Base-by-base conservation (phyloP, 2,113 vertebrate species). In the Mola mola region DNA sequence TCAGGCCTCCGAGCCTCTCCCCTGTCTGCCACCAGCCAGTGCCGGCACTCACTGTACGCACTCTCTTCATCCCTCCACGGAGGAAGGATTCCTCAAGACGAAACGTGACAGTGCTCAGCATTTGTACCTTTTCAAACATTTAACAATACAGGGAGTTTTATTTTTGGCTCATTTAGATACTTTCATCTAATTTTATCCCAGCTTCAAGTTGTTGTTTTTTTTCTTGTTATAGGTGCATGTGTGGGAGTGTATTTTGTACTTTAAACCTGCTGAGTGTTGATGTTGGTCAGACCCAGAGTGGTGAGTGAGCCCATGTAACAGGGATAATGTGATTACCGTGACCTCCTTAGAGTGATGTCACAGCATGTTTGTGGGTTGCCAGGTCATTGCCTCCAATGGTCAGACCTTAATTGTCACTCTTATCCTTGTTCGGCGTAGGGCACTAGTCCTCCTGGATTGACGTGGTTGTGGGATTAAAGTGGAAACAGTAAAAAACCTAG, bases 251-350 rank as follows among this genome's bases (percentile, higher is more conserved):
- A n/a, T 41, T 66, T n/a, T 33, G 22, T 59, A 25, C 56, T 65
- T 78, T 51, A 38, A 46, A 46, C 64, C 43, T 51, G 42, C 66
- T 46, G 34, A 56, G 60, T 36, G 61, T 63, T 47, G 50, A 55
- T 66, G 55, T 58, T 12, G 0, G n/a, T 41, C 43, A 47, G 61
- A 52, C 78, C 51, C 47, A 50, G 26, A 46, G 46, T 28, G 3
- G 46, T 37, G 41, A 44, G 48, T 50, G 67, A 72, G 43, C 64
- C 69, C 58, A 69, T 68, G 52, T 53, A 71, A 75, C 57, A 5
- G 29, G 55, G 60, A 84, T 89, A 88, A 91, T 91, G 82, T 90
- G 81, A 90, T 90, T 90, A 86, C 47, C 4, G 20, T 87, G 78
- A 81, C 85, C 84, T 84, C 79, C 60, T 87, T 78, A 81, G 53